These are phyloP conservation scores for Halichoerus grypus DNA, from an alignment of 2,113 vertebrate species.

Conservation along the genomic window DNA sequence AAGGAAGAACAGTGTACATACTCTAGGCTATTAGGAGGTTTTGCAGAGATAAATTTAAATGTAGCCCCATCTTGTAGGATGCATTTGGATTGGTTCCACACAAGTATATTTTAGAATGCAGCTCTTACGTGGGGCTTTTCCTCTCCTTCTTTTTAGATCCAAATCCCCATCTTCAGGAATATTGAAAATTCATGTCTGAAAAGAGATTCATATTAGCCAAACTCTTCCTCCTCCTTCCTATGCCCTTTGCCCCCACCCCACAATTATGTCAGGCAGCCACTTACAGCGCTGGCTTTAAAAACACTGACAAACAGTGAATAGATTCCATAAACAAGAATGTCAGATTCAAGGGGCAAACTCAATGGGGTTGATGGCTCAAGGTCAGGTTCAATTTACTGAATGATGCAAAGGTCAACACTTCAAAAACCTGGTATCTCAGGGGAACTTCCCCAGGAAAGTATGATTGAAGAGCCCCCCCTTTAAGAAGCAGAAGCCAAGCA, in stretches of 20 bases:
- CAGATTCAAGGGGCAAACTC: not conserved
- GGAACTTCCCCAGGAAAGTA: not conserved
- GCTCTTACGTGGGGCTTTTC: not conserved
- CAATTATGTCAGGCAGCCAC: too few relatives aligned
- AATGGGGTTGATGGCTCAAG: not conserved
- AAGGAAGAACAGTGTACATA: not conserved
- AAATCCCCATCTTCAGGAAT: not conserved
- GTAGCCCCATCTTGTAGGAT: not conserved
- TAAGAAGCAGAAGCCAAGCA: not conserved
- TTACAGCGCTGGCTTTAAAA: not conserved
- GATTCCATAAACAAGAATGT: not conserved
- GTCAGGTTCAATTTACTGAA: not conserved
- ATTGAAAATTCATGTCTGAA: not conserved
- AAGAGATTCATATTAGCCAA: not conserved
- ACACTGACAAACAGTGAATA: not conserved
- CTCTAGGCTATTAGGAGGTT: not conserved
- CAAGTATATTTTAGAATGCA: not conserved
- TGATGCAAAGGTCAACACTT: not conserved
- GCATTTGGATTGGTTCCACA: not conserved
- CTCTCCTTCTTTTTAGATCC: not conserved
- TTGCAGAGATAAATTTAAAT: not conserved
- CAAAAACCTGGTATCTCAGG: not conserved
- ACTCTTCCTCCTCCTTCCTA: not conserved
- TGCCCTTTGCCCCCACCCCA: rapidly evolving
- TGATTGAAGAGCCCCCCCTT: not conserved